Percentiles rank a stretch among this genome's conserved stretches.
Conservation (phyloP, 2,113 vertebrate genomes). For the Setophaga coronata region DNA sequence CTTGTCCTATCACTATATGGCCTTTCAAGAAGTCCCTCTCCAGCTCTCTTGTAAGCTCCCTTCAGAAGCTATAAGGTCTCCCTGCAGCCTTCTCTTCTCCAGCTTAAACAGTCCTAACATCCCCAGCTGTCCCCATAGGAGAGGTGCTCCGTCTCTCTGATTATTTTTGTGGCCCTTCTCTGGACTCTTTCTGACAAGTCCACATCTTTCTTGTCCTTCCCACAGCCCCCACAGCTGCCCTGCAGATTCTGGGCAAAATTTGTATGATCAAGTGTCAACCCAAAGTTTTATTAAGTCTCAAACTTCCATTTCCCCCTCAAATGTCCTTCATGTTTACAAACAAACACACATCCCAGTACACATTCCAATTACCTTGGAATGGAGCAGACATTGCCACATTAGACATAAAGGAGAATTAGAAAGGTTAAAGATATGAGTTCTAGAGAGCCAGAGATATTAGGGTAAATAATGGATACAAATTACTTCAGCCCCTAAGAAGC, state of each 20-base stretch:
- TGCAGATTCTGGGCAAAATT: not conserved
- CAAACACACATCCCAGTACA: not conserved
- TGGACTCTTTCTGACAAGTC: not conserved
- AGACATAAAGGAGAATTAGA: not conserved
- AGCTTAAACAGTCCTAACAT: not conserved
- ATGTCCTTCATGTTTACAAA: not conserved
- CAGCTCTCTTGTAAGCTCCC: not conserved
- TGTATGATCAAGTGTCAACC: not conserved
- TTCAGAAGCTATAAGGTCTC: not conserved
- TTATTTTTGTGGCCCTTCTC: not conserved
- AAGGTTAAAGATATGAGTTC: not conserved
- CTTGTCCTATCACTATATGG: not conserved
- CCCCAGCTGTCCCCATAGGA: not conserved
- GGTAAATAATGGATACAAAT: conserved; percentile 12
- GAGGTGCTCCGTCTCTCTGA: not conserved
- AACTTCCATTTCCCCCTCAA: not conserved
- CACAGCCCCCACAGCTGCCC: not conserved
- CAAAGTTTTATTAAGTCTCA: not conserved
- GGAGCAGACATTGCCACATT: not conserved
- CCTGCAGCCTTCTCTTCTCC: not conserved
- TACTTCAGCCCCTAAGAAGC: not conserved
- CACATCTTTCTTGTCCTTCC: not conserved
- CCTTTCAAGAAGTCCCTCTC: not conserved
- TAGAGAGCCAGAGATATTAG: not conserved
- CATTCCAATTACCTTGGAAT: not conserved